phyloP scores from a whole-genome alignment of 2,797 vertebrate genomes.

The Coreius guichenoti region DNA sequence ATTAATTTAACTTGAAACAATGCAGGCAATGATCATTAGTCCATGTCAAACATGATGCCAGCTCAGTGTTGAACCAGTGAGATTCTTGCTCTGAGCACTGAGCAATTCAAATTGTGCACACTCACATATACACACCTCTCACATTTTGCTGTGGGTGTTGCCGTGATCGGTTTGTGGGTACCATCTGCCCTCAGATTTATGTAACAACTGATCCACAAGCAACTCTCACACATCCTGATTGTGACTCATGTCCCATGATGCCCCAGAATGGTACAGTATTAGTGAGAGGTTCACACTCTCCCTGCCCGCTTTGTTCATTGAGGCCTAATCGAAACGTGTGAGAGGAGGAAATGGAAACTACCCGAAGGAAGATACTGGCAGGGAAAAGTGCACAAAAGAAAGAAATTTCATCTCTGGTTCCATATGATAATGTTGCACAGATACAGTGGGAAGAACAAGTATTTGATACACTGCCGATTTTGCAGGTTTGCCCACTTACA shows the following conservation, averaged over 20 bases:
- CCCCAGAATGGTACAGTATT: constrained; percentile 44
- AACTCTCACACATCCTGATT: constrained; percentile 54
- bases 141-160: constrained; percentile 50
- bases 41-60: constrained; percentile 24
- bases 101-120: constrained; percentile 40
- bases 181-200: constrained; percentile 63
- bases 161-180: constrained; percentile 60
- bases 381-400: not conserved
- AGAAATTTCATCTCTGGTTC: not conserved
- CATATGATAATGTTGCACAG: not conserved
- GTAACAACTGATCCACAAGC: constrained; percentile 60
- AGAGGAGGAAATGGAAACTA: constrained; percentile 23
- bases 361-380: not conserved
- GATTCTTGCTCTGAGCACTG: constrained; percentile 33
- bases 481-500: too few species aligned
- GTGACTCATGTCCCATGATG: constrained; percentile 58
- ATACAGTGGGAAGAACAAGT: too few species aligned
- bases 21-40: constrained; percentile 10
- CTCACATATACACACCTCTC: constrained; percentile 39
- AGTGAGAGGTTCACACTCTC: constrained; percentile 48
- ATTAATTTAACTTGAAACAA: constrained; percentile 30
- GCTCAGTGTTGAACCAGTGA: constrained; percentile 8
- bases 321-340: constrained; percentile 28
- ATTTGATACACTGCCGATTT: too few species aligned
- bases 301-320: constrained; percentile 30